Evolutionary conservation across 2,113 vertebrate species (phyloP).

Genomic region (Gymnogyps californianus): DNA sequence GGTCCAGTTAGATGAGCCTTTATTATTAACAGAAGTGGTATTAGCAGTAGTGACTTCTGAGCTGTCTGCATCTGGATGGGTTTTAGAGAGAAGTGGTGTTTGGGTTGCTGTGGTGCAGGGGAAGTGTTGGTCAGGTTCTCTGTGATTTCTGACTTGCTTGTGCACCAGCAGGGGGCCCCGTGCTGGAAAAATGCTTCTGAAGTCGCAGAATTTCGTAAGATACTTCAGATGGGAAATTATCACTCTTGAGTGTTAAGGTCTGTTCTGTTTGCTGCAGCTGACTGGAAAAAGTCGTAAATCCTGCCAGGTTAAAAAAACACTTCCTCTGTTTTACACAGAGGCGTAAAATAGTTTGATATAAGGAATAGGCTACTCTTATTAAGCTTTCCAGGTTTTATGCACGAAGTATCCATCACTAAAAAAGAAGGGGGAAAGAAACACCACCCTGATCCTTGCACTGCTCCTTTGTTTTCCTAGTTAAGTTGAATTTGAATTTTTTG

Average conservation of each 20-base stretch:
- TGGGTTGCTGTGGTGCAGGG: neutral
- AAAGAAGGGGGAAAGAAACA: neutral
- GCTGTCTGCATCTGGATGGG: neutral
- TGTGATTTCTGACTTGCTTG: neutral
- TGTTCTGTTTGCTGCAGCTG: neutral
- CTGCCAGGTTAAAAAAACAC: neutral
- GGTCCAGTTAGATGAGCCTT: neutral
- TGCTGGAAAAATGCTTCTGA: neutral
- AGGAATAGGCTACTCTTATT: neutral
- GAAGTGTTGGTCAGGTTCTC: neutral
- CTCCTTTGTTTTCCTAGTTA: neutral
- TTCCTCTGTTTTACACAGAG: neutral
- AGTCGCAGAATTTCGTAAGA: neutral
- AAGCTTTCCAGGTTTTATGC: neutral
- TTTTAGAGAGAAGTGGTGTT: neutral
- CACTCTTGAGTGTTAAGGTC: neutral
- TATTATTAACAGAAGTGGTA: neutral
- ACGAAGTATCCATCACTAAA: neutral
- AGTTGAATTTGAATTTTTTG: neutral
- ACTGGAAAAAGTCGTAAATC: neutral
- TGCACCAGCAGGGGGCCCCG: neutral
- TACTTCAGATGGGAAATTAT: neutral
- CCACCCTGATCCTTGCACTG: fast-evolving
- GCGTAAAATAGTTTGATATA: neutral
- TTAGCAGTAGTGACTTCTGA: neutral